Base-by-base conservation (phyloP, 2,113 vertebrate genomes). In the Butorides virescens region DNA sequence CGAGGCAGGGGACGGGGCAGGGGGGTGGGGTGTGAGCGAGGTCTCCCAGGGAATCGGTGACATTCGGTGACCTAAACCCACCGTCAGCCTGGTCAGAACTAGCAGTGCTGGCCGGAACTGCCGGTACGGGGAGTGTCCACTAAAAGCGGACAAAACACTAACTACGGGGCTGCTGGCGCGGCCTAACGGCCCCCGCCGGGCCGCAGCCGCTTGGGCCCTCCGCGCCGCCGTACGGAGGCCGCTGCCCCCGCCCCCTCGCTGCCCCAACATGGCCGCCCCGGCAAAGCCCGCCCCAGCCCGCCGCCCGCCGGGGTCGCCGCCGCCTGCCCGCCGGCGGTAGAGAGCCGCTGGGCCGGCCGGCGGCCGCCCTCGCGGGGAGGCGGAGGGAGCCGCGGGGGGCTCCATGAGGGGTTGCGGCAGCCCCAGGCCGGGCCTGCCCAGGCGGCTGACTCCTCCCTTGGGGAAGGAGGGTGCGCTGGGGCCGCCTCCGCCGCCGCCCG, bases 381-480 rank as follows among this genome's bases (percentile, higher is more conserved):
- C 59, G 50, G 82, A 53, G 73, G 47, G 76, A 66, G 71, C 63
- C 12, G 56, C 67, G 30, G 80, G 63, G 83, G 74, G 32, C 89
- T 93, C 92, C 95, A 97, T 91, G 81, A 85, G 32, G 88, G 65
- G 50, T 17, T 32, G 89, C 44, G 59, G 74, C 81, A 17, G 66
- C 67, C 36, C 26, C 58, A 23, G 36, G 59, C 67, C 36, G 59
- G 44, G 66, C 74, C 59, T 79, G 81, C 74, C 44, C 74, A 79
- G 84, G 71, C 63, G 56, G 56, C 56, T 88, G 91, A 56, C 91
- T 92, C 91, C 91, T 92, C 90, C 91, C 91, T 82, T 44, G 79
- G 90, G 56, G 74, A 61, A 78, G 86, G 74, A 56, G 92, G 58
- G 65, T 29, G 34, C 75, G n/a, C 55, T 36, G 70, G 83, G 70